phyloP scores from a whole-genome alignment of 2,888 invertebrate species.

The Lagria hirta region DNA sequence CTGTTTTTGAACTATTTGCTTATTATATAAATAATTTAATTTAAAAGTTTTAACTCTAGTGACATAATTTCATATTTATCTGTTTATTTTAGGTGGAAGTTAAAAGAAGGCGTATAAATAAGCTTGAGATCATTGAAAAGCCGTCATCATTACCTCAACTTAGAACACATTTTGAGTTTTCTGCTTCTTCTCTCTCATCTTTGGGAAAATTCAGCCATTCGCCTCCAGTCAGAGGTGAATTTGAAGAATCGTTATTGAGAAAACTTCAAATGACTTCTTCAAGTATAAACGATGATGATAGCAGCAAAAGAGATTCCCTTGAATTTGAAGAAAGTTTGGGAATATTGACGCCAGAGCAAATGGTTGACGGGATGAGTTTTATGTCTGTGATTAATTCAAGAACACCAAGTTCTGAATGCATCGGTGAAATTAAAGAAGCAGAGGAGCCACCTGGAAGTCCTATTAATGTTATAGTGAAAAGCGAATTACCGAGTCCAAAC shows the following conservation, averaged over 20 bases:
- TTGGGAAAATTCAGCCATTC: slow-evolving; percentile 26
- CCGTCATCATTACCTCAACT: slow-evolving; percentile 36
- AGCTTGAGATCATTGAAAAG: slow-evolving; percentile 26
- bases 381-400: slow-evolving; percentile 40
- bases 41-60: too few relatives aligned
- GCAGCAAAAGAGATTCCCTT: slow-evolving; percentile 73
- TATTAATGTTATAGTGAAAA: slow-evolving; percentile 15
- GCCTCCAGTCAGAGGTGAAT: slow-evolving; percentile 29
- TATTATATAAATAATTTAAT: too few relatives aligned
- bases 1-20: too few relatives aligned
- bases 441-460: slow-evolving; percentile 4
- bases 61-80: not conserved
- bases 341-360: slow-evolving; percentile 85
- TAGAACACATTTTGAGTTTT: slow-evolving; percentile 17
- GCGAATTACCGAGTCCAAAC: slow-evolving; percentile 45
- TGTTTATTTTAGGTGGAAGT: slow-evolving; percentile 12
- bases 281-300: slow-evolving; percentile 36
- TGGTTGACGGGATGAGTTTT: slow-evolving; percentile 65
- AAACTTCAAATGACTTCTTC: slow-evolving; percentile 26
- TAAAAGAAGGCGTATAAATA: slow-evolving; percentile 31
- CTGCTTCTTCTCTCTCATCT: slow-evolving; percentile 6
- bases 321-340: slow-evolving; percentile 79
- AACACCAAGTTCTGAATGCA: slow-evolving; percentile 59
- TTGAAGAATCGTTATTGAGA: slow-evolving; percentile 23
- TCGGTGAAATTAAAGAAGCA: slow-evolving; percentile 25